Base-by-base conservation (phyloP, 2,797 vertebrate genomes). In the Megaceryle alcyon region DNA sequence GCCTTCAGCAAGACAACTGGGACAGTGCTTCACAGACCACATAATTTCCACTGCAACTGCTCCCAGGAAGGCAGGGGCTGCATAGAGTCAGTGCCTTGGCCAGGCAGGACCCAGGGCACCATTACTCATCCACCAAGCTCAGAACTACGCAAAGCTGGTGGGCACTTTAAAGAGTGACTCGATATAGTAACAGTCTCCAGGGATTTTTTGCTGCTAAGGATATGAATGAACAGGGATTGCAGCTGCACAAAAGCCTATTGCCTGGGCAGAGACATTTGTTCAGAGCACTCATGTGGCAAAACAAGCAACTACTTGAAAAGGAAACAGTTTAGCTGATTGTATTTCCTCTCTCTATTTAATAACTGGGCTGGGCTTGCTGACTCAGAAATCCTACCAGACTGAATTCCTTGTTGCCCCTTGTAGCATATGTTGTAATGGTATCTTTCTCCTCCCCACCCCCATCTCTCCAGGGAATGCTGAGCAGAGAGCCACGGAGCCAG, bases 221-320 rank as follows among this genome's bases (percentile, higher is more conserved):
- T 69, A 49, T 49, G 78, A 86, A 22, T 33, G 59, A 73, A 44
- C 39, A 64, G 57, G 59, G 60, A 77, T 4, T 75, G 69, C 71
- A 78, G n/a, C 76, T 63, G 69, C 44, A 44, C 29, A 31, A 60
- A 75, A 83, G 75, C 56, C 51, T 31, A 19, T 75, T 69, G 57
- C 59, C 51, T 89, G 63, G 65, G 84, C 64, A 77, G 71, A 88
- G 84, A 54, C 53, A 28, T 71, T 93, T 86, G 69, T 91, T 94
- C 91, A 77, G 85, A 68, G 91, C 44, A 25, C 53, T 86, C 2
- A 0, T 73, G 33, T 85, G 48, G 80, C 79, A 94, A 71, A 96
- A 87, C 88, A 85, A 92, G 76, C 70, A 90, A 60, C 33, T 61
- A 31, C 68, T 92, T 94, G 91, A 92, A 90, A 90, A 93, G 44